phyloP scores from a whole-genome alignment of 2,113 vertebrate genomes.

The Pantherophis guttatus region DNA sequence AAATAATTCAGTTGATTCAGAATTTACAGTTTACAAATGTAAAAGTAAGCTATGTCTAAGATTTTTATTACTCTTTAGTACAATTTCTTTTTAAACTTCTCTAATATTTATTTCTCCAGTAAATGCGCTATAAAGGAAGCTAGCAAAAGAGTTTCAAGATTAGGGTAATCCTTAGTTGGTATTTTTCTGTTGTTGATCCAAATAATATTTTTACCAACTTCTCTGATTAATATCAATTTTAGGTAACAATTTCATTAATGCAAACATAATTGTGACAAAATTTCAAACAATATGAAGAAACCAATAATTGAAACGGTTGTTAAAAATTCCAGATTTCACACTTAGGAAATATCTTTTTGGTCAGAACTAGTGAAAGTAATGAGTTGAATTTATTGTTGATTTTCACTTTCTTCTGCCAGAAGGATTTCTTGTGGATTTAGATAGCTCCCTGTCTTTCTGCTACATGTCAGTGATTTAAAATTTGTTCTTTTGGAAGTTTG shows the following conservation, averaged over 20 bases:
- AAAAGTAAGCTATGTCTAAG: not conserved
- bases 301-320: not conserved
- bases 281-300: constrained; percentile 28
- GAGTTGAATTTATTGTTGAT: not conserved
- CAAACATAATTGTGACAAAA: constrained; percentile 31
- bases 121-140: constrained; percentile 1
- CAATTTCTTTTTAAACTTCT: not conserved
- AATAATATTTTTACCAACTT: not conserved
- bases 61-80: constrained; percentile 13
- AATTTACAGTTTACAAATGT: too few species aligned
- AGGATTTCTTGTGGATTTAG: not conserved
- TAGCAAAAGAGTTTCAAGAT: constrained; percentile 5
- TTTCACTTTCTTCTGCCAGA: not conserved
- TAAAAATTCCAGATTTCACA: not conserved
- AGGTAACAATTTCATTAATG: constrained; percentile 19
- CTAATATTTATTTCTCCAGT: constrained; percentile 19
- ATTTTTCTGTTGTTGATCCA: not conserved
- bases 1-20: constrained; percentile 73
- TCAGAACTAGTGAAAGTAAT: not conserved
- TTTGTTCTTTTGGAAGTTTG: not conserved
- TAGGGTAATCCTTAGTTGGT: constrained; percentile 3
- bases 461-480: not conserved
- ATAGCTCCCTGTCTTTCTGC: not conserved
- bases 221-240: constrained; percentile 8
- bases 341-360: not conserved